phyloP scores from a whole-genome alignment of 2,888 invertebrate species.

The Megaustenia siamemsis region DNA sequence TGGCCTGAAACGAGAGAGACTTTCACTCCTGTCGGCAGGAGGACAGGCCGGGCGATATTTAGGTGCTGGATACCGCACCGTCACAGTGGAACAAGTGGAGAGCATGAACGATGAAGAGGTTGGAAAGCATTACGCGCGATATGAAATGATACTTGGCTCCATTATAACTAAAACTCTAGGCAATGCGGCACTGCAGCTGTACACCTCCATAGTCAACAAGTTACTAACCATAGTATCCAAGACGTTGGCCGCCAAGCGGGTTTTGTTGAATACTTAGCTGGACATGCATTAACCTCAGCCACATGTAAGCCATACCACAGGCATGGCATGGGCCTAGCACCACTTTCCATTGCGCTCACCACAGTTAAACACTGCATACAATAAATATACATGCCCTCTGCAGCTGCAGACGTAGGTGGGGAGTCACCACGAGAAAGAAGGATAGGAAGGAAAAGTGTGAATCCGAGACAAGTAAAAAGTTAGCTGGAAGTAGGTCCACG shows the following conservation, averaged over 20 bases:
- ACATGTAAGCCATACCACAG: not conserved
- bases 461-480: too few relatives aligned
- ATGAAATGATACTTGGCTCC: not conserved
- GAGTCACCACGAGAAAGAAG: too few relatives aligned
- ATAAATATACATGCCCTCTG: too few relatives aligned
- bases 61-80: not conserved
- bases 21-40: not conserved
- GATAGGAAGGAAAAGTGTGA: not conserved
- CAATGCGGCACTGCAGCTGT: not conserved
- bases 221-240: too few relatives aligned
- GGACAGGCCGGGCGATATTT: not conserved
- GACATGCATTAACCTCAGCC: not conserved
- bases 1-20: not conserved
- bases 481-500: not conserved
- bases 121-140: constrained; percentile 11
- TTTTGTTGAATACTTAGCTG: not conserved
- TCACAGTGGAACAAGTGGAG: not conserved
- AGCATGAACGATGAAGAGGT: not conserved
- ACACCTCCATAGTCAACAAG: not conserved
- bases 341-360: not conserved
- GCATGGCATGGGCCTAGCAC: not conserved
- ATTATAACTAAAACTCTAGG: not conserved
- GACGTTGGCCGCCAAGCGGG: too few relatives aligned
- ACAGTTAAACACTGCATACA: not conserved
- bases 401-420: too few relatives aligned